Base-by-base conservation (phyloP, 2,113 vertebrate species). In the Paedocypris sp. region DNA sequence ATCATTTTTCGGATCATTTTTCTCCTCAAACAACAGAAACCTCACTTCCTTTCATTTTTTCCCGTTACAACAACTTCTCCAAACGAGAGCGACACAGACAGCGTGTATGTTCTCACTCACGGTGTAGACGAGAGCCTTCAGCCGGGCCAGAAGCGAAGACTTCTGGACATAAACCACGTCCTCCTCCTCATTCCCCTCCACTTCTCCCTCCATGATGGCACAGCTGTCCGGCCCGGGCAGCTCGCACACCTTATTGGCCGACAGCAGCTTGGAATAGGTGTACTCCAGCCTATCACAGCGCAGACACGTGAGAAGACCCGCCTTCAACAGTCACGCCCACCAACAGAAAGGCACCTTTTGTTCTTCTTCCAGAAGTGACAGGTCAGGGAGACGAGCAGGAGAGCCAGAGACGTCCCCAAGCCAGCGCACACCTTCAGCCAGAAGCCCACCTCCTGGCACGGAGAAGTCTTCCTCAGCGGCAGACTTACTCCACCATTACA, bases 321-420 rank as follows among this genome's bases (percentile, higher is more conserved):
- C 8, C 28, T 41, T 12, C 3, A 16, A 15, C 11, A 12, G 25
- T 16, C 3, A 32, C 11, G 18, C 3, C 5, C 20, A 26, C 18
- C 51, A 39, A n/a, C n/a, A n/a, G n/a, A n/a, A n/a, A n/a, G n/a
- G n/a, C 39, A 54, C 51, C 28, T 54, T 39, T 54, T 54, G 73
- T 97, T 99, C 69, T 97, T 99, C 69, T 98, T 98, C 95, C 95
- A 98, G 81, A 98, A 96, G 79, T 97, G 96, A 75, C 89, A 98
- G 58, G 91, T 97, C 72, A 99, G 82, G 42, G 87, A 89, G 71
- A 94, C 67, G 13, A 99, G 89, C 36, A 99, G 75, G 61, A 90
- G 85, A 0, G 91, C 92, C 13, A 79, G 84, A 77, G 96, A 91
- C 22, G 84, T 85, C 33, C 91, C 93, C 13, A 89, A 77, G 2